Evolutionary conservation across 1,140 invertebrate species (phyloP).

Genomic region (Globodera rostochiensis): DNA sequence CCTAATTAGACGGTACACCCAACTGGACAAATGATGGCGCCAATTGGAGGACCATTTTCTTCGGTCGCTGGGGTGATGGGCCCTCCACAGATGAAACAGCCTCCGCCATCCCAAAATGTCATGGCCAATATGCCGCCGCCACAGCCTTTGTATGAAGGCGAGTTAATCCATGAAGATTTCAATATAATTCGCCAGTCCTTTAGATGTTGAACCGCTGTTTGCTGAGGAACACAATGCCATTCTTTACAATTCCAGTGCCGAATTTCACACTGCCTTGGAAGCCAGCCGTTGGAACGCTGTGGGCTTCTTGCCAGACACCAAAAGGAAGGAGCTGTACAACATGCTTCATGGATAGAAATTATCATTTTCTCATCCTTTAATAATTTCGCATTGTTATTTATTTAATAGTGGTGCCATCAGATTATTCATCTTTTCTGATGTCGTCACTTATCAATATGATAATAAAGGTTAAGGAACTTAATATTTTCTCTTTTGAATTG

Average conservation of each 20-base stretch:
- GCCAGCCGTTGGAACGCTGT: conserved; percentile 33
- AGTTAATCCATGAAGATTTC: not conserved
- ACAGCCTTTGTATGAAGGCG: conserved; percentile 20
- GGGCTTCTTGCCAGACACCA: conserved; percentile 9
- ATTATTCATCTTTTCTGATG: no score
- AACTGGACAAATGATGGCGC: conserved; percentile 11
- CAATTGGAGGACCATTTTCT: conserved; percentile 25
- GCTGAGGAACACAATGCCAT: conserved; percentile 48
- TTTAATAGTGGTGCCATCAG: not conserved
- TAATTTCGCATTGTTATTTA: not conserved
- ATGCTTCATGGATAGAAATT: conserved; percentile 9
- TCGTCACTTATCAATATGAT: no score
- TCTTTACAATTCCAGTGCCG: conserved; percentile 29
- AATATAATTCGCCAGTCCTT: conserved; percentile 16
- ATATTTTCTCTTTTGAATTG: not conserved
- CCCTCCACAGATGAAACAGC: conserved; percentile 6
- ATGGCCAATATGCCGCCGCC: conserved; percentile 2
- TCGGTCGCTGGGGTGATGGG: not conserved
- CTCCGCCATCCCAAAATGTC: not conserved
- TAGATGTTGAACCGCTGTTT: conserved; percentile 40
- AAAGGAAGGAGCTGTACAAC: conserved; percentile 13
- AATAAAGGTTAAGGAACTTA: not conserved
- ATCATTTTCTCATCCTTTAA: not conserved
- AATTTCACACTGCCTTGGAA: conserved; percentile 41
- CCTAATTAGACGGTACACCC: conserved; percentile 18